Evolutionary conservation across 2,888 invertebrate genomes (phyloP).

Genomic region (Tortrix viridana): DNA sequence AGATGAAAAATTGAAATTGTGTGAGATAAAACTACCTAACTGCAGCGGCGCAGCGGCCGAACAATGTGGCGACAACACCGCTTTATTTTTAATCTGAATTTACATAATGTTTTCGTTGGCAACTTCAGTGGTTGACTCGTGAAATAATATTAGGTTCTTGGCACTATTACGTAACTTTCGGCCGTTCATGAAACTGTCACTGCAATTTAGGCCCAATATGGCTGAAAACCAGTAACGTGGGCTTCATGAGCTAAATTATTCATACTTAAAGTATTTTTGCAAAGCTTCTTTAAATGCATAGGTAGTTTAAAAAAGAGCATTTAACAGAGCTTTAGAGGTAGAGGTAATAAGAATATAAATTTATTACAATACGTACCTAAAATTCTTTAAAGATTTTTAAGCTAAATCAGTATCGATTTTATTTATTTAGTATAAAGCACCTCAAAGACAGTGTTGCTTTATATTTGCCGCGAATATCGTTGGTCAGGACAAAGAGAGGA

Average conservation of each 20-base stretch:
- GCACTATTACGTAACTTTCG: constrained; percentile 18
- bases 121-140: constrained; percentile 31
- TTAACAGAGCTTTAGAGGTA: too few species aligned
- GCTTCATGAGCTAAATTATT: background rate
- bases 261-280: too few species aligned
- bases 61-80: constrained; percentile 68
- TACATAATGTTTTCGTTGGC: constrained; percentile 39
- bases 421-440: too few species aligned
- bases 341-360: too few species aligned
- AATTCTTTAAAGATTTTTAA: too few species aligned
- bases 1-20: constrained; percentile 85
- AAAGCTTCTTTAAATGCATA: too few species aligned
- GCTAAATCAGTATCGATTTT: too few species aligned
- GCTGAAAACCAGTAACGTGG: background rate
- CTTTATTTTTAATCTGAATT: constrained; percentile 49
- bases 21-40: constrained; percentile 83
- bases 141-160: constrained; percentile 31
- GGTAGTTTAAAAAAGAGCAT: too few species aligned
- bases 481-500: too few species aligned
- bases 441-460: too few species aligned
- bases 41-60: constrained; percentile 68
- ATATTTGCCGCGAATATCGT: too few species aligned
- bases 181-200: constrained; percentile 3
- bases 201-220: constrained; percentile 3
- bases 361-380: too few species aligned